These are phyloP conservation scores for Sycophila texana DNA, from an alignment of 2,888 invertebrate genomes.

Conservation along the genomic window DNA sequence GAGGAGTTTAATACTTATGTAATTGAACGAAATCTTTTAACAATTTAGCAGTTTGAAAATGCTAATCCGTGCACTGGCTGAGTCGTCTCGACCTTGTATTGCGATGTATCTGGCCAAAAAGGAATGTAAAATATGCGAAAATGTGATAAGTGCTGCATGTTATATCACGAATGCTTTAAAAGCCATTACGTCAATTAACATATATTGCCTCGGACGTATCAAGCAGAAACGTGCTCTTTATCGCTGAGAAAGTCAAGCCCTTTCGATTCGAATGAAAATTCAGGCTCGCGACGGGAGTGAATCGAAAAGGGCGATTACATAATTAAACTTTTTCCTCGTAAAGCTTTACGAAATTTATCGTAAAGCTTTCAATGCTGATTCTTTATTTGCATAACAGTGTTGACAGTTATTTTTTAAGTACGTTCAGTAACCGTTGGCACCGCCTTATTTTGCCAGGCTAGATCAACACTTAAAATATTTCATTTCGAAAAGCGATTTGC, in stretches of 20 bases:
- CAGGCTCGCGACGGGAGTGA: not conserved
- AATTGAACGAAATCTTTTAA: too few species aligned
- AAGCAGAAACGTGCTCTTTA: not conserved
- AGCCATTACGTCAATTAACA: conserved; percentile 49
- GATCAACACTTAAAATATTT: too few species aligned
- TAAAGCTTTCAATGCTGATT: too few species aligned
- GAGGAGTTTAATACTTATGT: too few species aligned
- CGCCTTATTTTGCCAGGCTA: too few species aligned
- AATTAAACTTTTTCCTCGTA: conserved; percentile 34
- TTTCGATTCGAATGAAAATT: not conserved
- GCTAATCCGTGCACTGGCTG: too few species aligned
- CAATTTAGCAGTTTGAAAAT: too few species aligned
- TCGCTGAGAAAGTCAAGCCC: conserved; percentile 14
- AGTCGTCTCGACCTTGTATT: conserved; percentile 11
- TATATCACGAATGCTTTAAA: conserved; percentile 40
- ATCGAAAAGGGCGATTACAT: not conserved
- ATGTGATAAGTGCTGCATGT: conserved; percentile 23
- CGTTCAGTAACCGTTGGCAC: too few species aligned
- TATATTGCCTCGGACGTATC: conserved; percentile 31
- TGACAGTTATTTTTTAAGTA: too few species aligned
- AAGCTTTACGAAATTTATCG: not conserved
- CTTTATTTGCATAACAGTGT: too few species aligned
- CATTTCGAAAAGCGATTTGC: too few species aligned
- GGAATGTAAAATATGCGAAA: conserved; percentile 24
- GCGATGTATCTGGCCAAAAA: conserved; percentile 9